A percentile compares a stretch with the other conserved stretches of the same genome.
Conservation (phyloP, 1,140 invertebrate species). For the Psilanteris sp. region DNA sequence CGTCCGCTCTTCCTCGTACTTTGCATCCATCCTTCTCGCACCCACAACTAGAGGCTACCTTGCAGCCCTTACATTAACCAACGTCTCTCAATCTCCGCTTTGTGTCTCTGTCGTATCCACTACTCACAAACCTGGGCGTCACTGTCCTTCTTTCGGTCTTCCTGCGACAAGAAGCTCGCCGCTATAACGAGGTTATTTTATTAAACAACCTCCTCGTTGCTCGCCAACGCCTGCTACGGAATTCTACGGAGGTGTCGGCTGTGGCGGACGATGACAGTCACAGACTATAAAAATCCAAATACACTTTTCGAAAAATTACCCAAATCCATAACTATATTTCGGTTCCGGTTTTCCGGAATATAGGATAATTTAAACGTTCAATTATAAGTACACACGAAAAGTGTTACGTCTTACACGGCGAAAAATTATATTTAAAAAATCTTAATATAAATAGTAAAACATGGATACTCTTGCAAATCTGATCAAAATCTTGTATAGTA, state of each 20-base stretch:
- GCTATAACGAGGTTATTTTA: slow-evolving; percentile 78
- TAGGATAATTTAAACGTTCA: no score
- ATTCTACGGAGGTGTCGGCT: slow-evolving; percentile 63
- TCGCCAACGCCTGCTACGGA: slow-evolving; percentile 63
- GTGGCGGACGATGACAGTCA: slow-evolving; percentile 43
- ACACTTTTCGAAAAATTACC: neutral
- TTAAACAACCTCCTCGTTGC: slow-evolving; percentile 76
- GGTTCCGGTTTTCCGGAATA: neutral
- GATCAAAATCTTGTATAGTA: no score
- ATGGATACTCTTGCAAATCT: no score
- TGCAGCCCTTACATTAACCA: slow-evolving; percentile 54
- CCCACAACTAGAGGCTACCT: slow-evolving; percentile 17
- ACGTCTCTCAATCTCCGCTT: slow-evolving; percentile 16
- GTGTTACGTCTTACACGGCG: no score
- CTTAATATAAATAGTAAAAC: no score
- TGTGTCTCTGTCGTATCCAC: neutral
- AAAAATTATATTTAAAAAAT: no score
- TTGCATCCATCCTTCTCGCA: slow-evolving; percentile 36
- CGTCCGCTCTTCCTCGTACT: slow-evolving; percentile 15
- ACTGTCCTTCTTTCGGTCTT: slow-evolving; percentile 28
- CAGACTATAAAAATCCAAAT: slow-evolving; percentile 24
- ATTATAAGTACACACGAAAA: no score
- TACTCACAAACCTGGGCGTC: no score
- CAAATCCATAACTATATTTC: no score
- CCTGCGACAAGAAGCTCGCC: slow-evolving; percentile 40